Evolutionary conservation across 2,888 invertebrate genomes (phyloP).

Genomic region (Ophonus ardosiacus): DNA sequence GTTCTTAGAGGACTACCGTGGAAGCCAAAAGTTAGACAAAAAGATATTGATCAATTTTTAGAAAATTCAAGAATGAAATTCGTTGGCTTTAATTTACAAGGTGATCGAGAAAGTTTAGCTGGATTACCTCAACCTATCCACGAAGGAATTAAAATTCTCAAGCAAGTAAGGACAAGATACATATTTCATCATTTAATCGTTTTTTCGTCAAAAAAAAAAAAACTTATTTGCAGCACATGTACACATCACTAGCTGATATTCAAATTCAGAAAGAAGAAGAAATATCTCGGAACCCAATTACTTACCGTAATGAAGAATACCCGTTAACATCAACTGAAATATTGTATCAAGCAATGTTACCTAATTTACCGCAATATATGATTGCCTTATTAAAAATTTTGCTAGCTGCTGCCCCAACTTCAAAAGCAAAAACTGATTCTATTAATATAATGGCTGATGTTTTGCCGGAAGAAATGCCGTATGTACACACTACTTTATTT

Average conservation of each 20-base stretch:
- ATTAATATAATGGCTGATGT: slow-evolving; percentile 99
- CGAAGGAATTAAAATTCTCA: slow-evolving; percentile 94
- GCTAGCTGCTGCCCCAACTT: slow-evolving; percentile 98
- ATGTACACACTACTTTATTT: slow-evolving; percentile 70
- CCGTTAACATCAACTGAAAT: slow-evolving; percentile 91
- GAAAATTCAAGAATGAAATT: slow-evolving; percentile 96
- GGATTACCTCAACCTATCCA: slow-evolving; percentile 98
- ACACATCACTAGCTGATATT: slow-evolving; percentile 93
- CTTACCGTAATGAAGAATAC: slow-evolving; percentile 88
- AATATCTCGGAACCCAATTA: slow-evolving; percentile 93
- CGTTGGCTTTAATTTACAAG: slow-evolving; percentile 94
- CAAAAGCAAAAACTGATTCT: slow-evolving; percentile 98
- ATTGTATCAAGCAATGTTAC: slow-evolving; percentile 95
- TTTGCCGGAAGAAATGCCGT: slow-evolving; percentile 98
- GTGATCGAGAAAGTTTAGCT: slow-evolving; percentile 92
- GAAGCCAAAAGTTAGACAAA: slow-evolving; percentile 96
- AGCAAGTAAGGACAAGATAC: slow-evolving; percentile 77
- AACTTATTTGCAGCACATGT: slow-evolving; percentile 92
- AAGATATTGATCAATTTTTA: slow-evolving; percentile 94
- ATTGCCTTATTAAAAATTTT: slow-evolving; percentile 97
- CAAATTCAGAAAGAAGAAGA: slow-evolving; percentile 95
- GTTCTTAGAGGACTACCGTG: slow-evolving; percentile 84
- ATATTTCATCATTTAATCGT: slow-evolving; percentile 11
- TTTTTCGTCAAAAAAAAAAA: neutral
- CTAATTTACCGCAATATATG: slow-evolving; percentile 98